Evolutionary conservation across 2,888 invertebrate species (phyloP).

Genomic region (Heliconius charithonia): DNA sequence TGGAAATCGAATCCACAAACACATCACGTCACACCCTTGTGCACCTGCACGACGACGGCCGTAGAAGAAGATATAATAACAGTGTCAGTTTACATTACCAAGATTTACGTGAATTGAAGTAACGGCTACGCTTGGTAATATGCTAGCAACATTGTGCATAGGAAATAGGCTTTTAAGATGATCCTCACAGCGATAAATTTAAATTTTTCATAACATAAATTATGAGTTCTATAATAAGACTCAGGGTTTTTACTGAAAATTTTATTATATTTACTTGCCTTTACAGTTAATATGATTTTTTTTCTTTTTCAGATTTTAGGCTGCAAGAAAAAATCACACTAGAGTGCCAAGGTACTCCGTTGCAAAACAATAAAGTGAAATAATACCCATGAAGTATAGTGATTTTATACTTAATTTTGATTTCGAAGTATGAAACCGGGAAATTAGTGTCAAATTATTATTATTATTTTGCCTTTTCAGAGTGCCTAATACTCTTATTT

Average conservation of each 20-base stretch:
- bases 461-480: not conserved
- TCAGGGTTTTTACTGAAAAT: not conserved
- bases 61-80: no score
- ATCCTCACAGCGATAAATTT: constrained; percentile 49
- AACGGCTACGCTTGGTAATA: constrained; percentile 49
- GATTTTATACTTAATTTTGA: no score
- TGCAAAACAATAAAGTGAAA: no score
- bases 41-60: no score
- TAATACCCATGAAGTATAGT: no score
- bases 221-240: constrained; percentile 10
- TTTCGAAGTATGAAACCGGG: no score
- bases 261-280: not conserved
- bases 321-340: not conserved
- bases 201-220: constrained; percentile 50
- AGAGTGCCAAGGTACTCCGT: no score
- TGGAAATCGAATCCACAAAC: no score
- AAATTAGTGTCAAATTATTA: not conserved
- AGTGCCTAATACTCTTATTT: not conserved
- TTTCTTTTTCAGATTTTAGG: not conserved
- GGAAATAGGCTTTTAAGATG: constrained; percentile 49
- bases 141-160: constrained; percentile 53
- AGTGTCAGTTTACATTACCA: constrained; percentile 34
- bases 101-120: constrained; percentile 49
- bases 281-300: not conserved
- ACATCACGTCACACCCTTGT: no score